These are phyloP conservation scores for Conger conger DNA, from an alignment of 2,113 vertebrate genomes.

Conservation along the genomic window DNA sequence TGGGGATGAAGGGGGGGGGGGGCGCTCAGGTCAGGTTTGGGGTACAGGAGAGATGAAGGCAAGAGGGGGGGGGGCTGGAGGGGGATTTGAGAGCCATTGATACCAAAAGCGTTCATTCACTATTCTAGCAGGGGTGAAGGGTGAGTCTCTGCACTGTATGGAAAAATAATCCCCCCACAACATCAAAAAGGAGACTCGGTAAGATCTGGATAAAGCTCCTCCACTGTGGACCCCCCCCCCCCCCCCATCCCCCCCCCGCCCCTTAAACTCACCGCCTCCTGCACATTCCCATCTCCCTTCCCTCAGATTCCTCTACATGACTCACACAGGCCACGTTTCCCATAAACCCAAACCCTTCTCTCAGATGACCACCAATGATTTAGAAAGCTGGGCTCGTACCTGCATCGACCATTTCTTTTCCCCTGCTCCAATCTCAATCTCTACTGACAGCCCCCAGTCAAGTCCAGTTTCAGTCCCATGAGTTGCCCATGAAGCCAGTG, in stretches of 20 bases:
- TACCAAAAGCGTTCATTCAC: background rate
- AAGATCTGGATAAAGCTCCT: background rate
- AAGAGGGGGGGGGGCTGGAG: background rate
- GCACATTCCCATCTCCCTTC: background rate
- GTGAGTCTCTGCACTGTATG: background rate
- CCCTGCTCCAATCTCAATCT: too few species aligned
- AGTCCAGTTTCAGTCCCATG: too few species aligned
- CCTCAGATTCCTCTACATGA: background rate
- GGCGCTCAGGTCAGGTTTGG: constrained; percentile 7
- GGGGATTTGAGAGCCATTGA: constrained; percentile 6
- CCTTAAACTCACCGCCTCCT: background rate
- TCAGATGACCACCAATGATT: too few species aligned
- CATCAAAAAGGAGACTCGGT: background rate
- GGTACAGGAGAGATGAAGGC: background rate
- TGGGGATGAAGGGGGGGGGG: background rate
- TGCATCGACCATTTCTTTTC: too few species aligned
- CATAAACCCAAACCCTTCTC: too few species aligned
- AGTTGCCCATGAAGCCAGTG: too few species aligned
- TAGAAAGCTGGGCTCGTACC: too few species aligned
- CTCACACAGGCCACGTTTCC: background rate
- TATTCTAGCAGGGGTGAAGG: background rate
- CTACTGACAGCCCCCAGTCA: too few species aligned
- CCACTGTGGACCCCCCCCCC: background rate
- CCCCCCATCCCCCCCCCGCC: too few species aligned
- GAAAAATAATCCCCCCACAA: background rate